Evolutionary conservation across 2,797 vertebrate species (phyloP).

Genomic region (Amblyraja radiata): DNA sequence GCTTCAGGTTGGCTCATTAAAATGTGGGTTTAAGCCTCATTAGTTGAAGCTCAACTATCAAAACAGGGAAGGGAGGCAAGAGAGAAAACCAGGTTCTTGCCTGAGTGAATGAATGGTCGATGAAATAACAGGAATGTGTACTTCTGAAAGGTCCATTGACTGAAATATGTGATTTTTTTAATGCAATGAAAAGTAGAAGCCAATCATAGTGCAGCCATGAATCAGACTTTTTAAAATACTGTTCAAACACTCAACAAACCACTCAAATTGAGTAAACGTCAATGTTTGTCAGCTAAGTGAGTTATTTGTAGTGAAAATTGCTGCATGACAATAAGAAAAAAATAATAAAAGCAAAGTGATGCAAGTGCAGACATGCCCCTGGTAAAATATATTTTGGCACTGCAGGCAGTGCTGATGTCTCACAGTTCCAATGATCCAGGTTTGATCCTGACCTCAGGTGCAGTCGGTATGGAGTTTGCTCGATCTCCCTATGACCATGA

Average conservation of each 20-base stretch:
- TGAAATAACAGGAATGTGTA: not conserved
- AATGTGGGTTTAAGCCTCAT: not conserved
- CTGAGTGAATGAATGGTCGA: not conserved
- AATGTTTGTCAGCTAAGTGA: not conserved
- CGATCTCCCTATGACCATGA: too few species aligned
- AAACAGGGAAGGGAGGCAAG: not conserved
- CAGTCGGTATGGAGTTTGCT: too few species aligned
- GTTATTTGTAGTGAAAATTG: not conserved
- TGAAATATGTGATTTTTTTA: not conserved
- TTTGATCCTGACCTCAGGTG: too few species aligned
- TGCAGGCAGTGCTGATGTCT: too few species aligned
- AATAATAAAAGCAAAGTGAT: not conserved
- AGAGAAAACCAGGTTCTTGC: not conserved
- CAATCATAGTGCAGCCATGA: not conserved
- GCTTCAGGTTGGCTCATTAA: slow-evolving; percentile 21
- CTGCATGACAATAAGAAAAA: not conserved
- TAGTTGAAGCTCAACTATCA: not conserved
- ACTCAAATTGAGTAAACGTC: not conserved
- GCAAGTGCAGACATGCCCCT: too few species aligned
- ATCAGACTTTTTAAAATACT: not conserved
- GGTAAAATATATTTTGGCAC: not conserved
- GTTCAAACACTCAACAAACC: not conserved
- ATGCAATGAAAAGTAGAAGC: not conserved
- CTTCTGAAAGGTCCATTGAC: not conserved
- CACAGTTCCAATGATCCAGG: too few species aligned